Evolutionary conservation across 2,888 invertebrate genomes (phyloP), one percentile per base, ranked within the genome.

Genomic region (Noctua janthe): DNA sequence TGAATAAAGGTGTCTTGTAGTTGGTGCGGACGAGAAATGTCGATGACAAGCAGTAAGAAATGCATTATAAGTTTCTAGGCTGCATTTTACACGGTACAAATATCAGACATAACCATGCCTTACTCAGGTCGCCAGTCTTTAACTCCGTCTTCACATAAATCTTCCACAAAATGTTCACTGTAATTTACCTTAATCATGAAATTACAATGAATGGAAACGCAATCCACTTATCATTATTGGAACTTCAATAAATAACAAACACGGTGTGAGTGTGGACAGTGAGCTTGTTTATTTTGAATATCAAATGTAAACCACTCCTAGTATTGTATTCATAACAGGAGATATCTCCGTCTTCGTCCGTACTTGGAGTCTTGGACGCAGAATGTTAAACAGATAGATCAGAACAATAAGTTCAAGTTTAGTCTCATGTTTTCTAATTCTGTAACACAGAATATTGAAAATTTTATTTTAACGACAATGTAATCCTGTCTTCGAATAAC

Each of bases 241-340:
- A 54, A 62, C 67, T 39, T 54, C 7, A 47, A 47, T 69, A 69
- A 69, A 73, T 59, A 35, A 54, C 75, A 73, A 86, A 80, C 64
- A 74, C 20, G 35, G 51, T 69, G 47, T 70, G 54, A 76, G 74
- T 79, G 74, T 75, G 64, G 74, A 82, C 66, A 75, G 76, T 39
- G 11, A 20, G 71, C 70, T 80, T 89, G 83, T 84, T 89, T 89
- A 84, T 88, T 88, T 88, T 80, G 84, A 89, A 88, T 88, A 86
- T 86, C 81, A 88, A 82, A 86, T 89, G 78, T 88, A 80, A 88
- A 82, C 83, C 84, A 89, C 86, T 83, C 83, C 80, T 82, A 73
- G 80, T 76, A 89, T 88, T 88, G 82, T 89, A 89, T 88, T 86
- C 86, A 84, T 89, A 88, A 76, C 81, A 86, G 81, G 76, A 84